Evolutionary conservation across 2,113 vertebrate genomes (phyloP).

Genomic region (Xiphophorus couchianus): DNA sequence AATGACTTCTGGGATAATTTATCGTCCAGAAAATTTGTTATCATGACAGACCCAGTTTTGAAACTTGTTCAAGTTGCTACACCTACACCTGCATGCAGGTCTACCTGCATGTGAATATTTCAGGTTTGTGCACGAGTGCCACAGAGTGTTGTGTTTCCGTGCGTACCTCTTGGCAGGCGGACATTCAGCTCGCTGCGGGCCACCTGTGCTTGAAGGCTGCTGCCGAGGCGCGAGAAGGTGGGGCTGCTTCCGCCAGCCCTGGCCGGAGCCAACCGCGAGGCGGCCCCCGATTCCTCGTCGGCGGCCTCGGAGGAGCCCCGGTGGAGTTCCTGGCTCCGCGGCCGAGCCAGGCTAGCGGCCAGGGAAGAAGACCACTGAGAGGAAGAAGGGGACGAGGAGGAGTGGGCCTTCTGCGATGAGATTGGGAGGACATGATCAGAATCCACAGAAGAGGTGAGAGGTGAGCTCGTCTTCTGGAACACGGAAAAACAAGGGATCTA

Average conservation of each 20-base stretch:
- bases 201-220: slow-evolving; percentile 76
- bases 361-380: slow-evolving; percentile 78
- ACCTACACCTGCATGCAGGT: too few relatives aligned
- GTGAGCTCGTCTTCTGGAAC: slow-evolving; percentile 63
- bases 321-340: slow-evolving; percentile 58
- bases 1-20: too few relatives aligned
- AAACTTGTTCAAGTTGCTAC: too few relatives aligned
- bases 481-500: slow-evolving; percentile 20
- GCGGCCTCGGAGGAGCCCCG: slow-evolving; percentile 58
- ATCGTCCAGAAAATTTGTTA: too few relatives aligned
- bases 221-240: slow-evolving; percentile 44
- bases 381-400: slow-evolving; percentile 67
- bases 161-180: slow-evolving; percentile 81
- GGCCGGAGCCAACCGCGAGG: slow-evolving; percentile 12
- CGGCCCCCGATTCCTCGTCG: slow-evolving; percentile 47
- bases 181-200: slow-evolving; percentile 84
- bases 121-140: background rate
- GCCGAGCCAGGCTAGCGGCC: slow-evolving; percentile 70
- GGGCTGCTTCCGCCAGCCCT: slow-evolving; percentile 53
- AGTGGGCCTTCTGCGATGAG: slow-evolving; percentile 70
- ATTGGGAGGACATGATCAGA: slow-evolving; percentile 53
- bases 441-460: slow-evolving; percentile 43
- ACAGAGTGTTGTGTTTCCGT: background rate
- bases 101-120: background rate
- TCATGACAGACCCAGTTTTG: too few relatives aligned